Evolutionary conservation across 2,888 invertebrate species (phyloP).

Genomic region (Minunthozetes semirufus): DNA sequence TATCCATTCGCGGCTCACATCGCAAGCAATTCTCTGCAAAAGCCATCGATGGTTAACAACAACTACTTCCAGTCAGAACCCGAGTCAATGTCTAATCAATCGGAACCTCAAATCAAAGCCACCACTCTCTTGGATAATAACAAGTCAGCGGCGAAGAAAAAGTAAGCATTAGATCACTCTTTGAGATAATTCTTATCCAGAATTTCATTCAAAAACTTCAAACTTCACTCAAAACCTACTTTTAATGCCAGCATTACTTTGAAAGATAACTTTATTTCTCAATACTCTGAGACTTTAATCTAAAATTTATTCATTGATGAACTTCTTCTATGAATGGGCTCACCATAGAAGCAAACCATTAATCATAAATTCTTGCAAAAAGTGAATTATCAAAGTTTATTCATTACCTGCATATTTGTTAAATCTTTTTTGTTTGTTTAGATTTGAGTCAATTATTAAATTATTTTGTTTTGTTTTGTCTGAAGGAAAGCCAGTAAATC

Average conservation of each 20-base stretch:
- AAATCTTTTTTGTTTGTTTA: too few species aligned
- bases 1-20: not conserved
- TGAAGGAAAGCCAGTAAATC: constrained; percentile 38
- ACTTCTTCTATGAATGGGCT: too few species aligned
- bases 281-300: too few species aligned
- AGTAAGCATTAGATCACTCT: not conserved
- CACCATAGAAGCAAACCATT: too few species aligned
- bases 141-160: constrained; percentile 9
- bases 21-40: not conserved
- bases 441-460: too few species aligned
- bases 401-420: too few species aligned
- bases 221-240: not conserved
- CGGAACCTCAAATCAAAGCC: constrained; percentile 1
- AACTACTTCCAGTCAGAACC: constrained; percentile 22
- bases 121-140: not conserved
- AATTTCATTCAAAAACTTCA: not conserved
- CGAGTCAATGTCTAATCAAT: constrained; percentile 27
- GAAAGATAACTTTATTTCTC: too few species aligned
- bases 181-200: not conserved
- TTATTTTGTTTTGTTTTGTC: not conserved
- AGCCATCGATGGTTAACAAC: not conserved
- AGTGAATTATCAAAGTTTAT: too few species aligned
- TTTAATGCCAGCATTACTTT: not conserved
- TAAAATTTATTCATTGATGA: too few species aligned
- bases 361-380: too few species aligned